These are phyloP conservation scores for Amblyopsis rosae DNA, from an alignment of 2,113 vertebrate species.

Conservation along the genomic window DNA sequence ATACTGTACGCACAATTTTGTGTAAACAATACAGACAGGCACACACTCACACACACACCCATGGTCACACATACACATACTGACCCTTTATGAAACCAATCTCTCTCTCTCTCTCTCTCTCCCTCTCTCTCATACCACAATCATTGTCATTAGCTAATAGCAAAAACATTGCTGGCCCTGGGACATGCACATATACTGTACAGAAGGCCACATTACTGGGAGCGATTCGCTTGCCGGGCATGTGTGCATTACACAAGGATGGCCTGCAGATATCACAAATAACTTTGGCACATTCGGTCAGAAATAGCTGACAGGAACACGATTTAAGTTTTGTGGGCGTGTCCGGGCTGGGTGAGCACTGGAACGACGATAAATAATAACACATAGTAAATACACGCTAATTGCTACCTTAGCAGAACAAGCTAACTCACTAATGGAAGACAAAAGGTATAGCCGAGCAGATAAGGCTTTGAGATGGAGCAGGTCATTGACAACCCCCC, in stretches of 20 bases:
- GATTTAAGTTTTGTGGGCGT: neutral
- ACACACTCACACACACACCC: slow-evolving; percentile 20
- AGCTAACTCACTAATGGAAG: slow-evolving; percentile 44
- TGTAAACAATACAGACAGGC: slow-evolving; percentile 18
- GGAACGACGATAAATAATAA: slow-evolving; percentile 10
- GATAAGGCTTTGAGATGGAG: slow-evolving; percentile 66
- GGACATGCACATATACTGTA: slow-evolving; percentile 31
- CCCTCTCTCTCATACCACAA: slow-evolving; percentile 56
- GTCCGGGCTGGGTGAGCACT: neutral
- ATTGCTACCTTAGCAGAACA: slow-evolving; percentile 45
- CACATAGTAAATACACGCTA: slow-evolving; percentile 31
- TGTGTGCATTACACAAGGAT: neutral
- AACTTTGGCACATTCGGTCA: slow-evolving; percentile 12
- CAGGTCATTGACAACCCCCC: slow-evolving; percentile 32
- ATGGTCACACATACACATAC: slow-evolving; percentile 4
- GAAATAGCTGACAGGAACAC: slow-evolving; percentile 18
- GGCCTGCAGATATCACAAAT: slow-evolving; percentile 29
- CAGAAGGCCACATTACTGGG: slow-evolving; percentile 23
- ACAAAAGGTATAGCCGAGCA: slow-evolving; percentile 28
- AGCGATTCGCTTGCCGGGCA: slow-evolving; percentile 32
- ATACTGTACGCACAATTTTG: neutral
- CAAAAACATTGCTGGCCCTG: slow-evolving; percentile 39
- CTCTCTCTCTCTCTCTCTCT: slow-evolving; percentile 50
- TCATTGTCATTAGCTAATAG: slow-evolving; percentile 70
- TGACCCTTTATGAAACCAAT: slow-evolving; percentile 54